These are phyloP conservation scores for Lophotriccus pileatus DNA, from an alignment of 2,797 vertebrate genomes.

Conservation along the genomic window DNA sequence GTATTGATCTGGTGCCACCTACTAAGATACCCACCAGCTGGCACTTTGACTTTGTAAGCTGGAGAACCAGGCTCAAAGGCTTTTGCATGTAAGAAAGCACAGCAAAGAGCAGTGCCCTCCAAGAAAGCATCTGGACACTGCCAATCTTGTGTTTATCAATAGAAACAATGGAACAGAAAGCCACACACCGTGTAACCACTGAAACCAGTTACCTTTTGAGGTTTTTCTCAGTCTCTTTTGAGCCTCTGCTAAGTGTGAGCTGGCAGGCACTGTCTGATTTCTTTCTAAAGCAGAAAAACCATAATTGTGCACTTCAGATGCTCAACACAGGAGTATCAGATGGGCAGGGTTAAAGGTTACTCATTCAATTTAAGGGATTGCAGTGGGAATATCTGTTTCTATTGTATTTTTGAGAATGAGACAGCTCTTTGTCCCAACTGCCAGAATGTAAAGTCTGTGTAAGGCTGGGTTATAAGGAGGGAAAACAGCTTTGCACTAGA, in stretches of 20 bases:
- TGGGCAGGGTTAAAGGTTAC: not conserved
- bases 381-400: not conserved
- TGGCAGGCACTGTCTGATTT: not conserved
- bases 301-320: not conserved
- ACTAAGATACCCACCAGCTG: not conserved
- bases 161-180: not conserved
- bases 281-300: not conserved
- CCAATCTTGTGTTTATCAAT: not conserved
- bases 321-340: not conserved
- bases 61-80: not conserved
- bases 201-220: not conserved
- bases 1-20: not conserved
- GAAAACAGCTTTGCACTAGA: not conserved
- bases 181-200: accelerated
- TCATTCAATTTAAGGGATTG: not conserved
- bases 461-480: not conserved
- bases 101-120: not conserved
- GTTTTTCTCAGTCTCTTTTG: not conserved
- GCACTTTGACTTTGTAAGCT: not conserved
- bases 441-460: not conserved
- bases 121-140: not conserved
- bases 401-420: not conserved
- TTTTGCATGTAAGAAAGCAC: not conserved
- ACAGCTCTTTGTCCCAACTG: not conserved
- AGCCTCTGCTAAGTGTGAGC: not conserved